Evolutionary conservation across 2,113 vertebrate species (phyloP).

Genomic region (Daphoenositta chrysoptera): DNA sequence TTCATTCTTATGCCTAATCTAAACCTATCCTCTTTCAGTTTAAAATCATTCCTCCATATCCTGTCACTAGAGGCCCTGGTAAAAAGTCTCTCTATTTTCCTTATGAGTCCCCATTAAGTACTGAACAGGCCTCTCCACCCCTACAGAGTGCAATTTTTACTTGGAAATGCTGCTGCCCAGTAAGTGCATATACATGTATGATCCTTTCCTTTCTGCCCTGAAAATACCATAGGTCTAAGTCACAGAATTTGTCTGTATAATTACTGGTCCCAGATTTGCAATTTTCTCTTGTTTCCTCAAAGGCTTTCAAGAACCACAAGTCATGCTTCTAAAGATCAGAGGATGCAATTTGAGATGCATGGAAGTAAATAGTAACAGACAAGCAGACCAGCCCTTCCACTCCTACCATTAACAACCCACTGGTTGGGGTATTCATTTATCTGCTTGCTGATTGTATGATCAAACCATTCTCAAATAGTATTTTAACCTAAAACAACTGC

Average conservation of each 20-base stretch:
- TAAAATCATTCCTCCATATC: background rate
- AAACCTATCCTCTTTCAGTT: background rate
- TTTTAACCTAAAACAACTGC: background rate
- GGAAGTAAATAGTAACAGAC: background rate
- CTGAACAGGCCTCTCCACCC: background rate
- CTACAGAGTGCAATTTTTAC: background rate
- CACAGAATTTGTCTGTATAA: background rate
- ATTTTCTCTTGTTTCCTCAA: background rate
- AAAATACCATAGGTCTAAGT: background rate
- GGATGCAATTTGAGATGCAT: background rate
- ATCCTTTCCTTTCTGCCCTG: background rate
- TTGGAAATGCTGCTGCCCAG: background rate
- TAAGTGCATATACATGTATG: background rate
- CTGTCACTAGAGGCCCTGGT: background rate
- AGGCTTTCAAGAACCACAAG: background rate
- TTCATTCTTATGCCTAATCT: background rate
- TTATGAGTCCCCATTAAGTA: background rate
- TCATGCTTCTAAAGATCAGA: background rate
- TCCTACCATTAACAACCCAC: background rate
- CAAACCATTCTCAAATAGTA: background rate
- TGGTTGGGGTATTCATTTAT: background rate
- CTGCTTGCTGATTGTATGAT: background rate
- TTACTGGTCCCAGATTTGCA: background rate
- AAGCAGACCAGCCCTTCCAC: background rate
- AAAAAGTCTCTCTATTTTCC: background rate